Evolutionary conservation across 2,797 vertebrate genomes (phyloP).

Genomic region (Mergus octosetaceus): DNA sequence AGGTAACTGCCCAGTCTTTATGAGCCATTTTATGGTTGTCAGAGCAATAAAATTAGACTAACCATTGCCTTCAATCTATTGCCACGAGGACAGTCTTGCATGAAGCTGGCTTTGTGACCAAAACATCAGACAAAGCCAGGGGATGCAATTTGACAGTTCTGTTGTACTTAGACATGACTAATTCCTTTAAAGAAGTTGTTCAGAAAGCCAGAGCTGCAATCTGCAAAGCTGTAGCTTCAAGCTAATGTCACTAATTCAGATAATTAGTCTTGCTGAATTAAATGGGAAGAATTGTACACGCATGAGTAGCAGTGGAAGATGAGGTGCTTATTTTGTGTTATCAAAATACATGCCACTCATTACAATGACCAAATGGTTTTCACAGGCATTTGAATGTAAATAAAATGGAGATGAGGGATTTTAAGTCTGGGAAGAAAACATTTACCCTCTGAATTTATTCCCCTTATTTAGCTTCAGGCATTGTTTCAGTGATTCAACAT

Average conservation of each 20-base stretch:
- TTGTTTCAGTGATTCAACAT: neutral
- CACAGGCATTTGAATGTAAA: neutral
- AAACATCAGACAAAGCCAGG: neutral
- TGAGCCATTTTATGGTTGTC: neutral
- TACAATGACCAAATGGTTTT: constrained; percentile 4
- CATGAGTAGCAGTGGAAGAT: neutral
- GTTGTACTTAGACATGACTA: constrained; percentile 45
- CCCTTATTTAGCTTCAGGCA: neutral
- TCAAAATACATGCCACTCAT: constrained; percentile 16
- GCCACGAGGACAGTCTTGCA: neutral
- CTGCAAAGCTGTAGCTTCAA: constrained; percentile 30
- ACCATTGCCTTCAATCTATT: neutral
- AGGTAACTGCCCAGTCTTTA: neutral
- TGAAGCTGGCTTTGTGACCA: neutral
- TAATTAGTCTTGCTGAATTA: constrained; percentile 69
- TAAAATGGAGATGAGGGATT: too few species aligned
- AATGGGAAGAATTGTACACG: constrained; percentile 2
- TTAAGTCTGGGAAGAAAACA: neutral
- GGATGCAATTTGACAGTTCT: constrained; percentile 21
- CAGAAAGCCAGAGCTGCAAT: constrained; percentile 21
- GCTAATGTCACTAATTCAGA: constrained; percentile 56
- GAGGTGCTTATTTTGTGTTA: constrained; percentile 17
- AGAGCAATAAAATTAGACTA: constrained; percentile 7
- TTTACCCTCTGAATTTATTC: neutral
- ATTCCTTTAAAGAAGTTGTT: constrained; percentile 55